phyloP scores from a whole-genome alignment of 30 jellyfish, hydroid and myxozoan species.

The Hydractinia echinata region DNA sequence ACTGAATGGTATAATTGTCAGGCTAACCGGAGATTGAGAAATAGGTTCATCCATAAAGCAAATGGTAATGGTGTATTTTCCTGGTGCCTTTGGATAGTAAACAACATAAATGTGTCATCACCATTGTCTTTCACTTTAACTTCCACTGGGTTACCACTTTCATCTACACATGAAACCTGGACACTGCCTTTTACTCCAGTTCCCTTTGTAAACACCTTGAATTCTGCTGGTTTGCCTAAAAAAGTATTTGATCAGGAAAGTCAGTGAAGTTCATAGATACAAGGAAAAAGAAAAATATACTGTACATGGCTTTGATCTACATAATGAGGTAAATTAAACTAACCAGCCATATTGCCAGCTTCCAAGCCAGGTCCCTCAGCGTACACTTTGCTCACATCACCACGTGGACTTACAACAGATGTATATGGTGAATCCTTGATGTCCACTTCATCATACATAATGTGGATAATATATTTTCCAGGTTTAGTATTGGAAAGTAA shows the following conservation, averaged over 20 bases:
- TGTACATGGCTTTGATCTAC: not conserved
- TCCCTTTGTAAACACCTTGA: conserved; percentile 82
- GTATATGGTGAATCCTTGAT: conserved; percentile 86
- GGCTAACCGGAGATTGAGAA: conserved; percentile 76
- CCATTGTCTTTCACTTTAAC: conserved; percentile 85
- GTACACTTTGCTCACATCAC: conserved; percentile 88
- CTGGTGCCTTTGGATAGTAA: conserved; percentile 87
- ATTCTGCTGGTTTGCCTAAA: conserved; percentile 93
- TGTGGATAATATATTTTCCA: conserved; percentile 81
- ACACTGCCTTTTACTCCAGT: conserved; percentile 91
- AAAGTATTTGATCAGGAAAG: not conserved
- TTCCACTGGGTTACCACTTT: conserved; percentile 82
- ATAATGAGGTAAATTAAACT: not conserved
- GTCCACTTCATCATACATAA: conserved; percentile 89
- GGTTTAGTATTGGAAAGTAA: conserved; percentile 88
- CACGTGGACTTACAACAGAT: conserved; percentile 67
- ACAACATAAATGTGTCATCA: conserved; percentile 85
- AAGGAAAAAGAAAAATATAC: no score
- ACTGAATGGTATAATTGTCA: conserved; percentile 73
- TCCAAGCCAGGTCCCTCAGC: conserved; percentile 99
- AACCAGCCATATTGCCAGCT: conserved; percentile 97
- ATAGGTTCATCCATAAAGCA: conserved; percentile 69
- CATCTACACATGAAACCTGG: conserved; percentile 80
- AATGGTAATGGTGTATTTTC: conserved; percentile 86
- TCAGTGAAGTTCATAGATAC: no score